These are phyloP conservation scores for Dryas iulia DNA, from an alignment of 1,140 invertebrate species.

Conservation along the genomic window DNA sequence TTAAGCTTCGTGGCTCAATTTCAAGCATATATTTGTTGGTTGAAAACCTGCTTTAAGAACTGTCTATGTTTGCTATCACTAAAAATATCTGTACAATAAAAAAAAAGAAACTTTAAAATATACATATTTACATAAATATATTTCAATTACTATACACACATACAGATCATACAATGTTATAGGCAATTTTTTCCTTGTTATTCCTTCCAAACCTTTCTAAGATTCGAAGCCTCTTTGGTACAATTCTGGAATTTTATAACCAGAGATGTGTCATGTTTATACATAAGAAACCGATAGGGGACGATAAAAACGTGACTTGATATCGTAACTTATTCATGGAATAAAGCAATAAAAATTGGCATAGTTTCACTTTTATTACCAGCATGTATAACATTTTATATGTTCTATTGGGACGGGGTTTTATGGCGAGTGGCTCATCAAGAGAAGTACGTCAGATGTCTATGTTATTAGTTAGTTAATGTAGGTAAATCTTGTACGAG, in stretches of 20 bases:
- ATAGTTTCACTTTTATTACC: slow-evolving; percentile 40
- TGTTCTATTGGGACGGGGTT: slow-evolving; percentile 23
- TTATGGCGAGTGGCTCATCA: slow-evolving; percentile 17
- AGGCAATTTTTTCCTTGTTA: too few species aligned
- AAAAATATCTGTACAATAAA: too few species aligned
- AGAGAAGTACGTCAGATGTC: slow-evolving; percentile 6
- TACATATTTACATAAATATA: background rate
- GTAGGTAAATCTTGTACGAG: too few species aligned
- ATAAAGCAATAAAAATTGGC: slow-evolving; percentile 42
- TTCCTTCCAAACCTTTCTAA: background rate
- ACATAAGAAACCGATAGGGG: slow-evolving; percentile 28
- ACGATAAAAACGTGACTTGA: slow-evolving; percentile 37
- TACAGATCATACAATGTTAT: background rate
- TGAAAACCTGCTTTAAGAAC: too few species aligned
- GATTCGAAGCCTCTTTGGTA: background rate
- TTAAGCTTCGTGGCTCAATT: too few species aligned
- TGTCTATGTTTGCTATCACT: too few species aligned
- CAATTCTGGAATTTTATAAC: background rate
- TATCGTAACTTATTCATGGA: slow-evolving; percentile 39
- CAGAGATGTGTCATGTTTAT: slow-evolving; percentile 14
- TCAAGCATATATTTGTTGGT: too few species aligned
- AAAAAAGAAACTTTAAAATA: too few species aligned
- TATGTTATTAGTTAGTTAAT: background rate
- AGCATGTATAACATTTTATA: slow-evolving; percentile 31
- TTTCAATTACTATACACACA: background rate